Conservation (phyloP, 92 coral and sea anemone genomes). For the Heteractis magnifica region DNA sequence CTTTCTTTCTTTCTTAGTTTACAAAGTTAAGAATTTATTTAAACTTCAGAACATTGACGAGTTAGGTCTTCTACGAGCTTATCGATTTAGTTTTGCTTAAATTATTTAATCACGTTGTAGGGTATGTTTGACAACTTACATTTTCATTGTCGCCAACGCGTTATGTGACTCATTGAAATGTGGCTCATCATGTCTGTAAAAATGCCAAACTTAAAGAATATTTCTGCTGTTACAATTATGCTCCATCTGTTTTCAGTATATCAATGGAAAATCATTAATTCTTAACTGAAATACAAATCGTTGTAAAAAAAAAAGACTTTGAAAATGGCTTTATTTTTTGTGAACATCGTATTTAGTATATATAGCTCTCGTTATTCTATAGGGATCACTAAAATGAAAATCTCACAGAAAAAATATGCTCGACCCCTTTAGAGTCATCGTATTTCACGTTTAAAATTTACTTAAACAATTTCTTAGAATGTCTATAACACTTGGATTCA, state of each 20-base stretch:
- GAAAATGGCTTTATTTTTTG: neutral
- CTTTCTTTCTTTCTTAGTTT: neutral
- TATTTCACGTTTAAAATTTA: neutral
- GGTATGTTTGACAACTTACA: neutral
- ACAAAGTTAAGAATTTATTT: neutral
- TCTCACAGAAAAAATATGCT: neutral
- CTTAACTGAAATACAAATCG: neutral
- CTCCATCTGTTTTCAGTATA: neutral
- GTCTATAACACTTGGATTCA: neutral
- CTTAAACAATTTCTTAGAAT: neutral
- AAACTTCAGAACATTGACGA: neutral
- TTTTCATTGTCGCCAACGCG: neutral
- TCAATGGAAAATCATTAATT: neutral
- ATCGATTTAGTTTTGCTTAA: neutral
- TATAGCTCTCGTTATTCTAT: too few species aligned
- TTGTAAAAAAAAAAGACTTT: neutral
- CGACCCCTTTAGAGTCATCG: neutral
- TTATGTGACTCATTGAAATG: neutral
- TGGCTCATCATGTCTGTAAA: neutral
- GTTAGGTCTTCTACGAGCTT: neutral
- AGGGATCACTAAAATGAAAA: neutral
- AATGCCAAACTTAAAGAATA: neutral
- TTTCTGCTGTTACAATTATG: neutral
- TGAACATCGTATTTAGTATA: too few species aligned
- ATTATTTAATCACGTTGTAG: too few species aligned